phyloP scores from a whole-genome alignment of 1,140 invertebrate genomes.

The Anoplophora glabripennis region DNA sequence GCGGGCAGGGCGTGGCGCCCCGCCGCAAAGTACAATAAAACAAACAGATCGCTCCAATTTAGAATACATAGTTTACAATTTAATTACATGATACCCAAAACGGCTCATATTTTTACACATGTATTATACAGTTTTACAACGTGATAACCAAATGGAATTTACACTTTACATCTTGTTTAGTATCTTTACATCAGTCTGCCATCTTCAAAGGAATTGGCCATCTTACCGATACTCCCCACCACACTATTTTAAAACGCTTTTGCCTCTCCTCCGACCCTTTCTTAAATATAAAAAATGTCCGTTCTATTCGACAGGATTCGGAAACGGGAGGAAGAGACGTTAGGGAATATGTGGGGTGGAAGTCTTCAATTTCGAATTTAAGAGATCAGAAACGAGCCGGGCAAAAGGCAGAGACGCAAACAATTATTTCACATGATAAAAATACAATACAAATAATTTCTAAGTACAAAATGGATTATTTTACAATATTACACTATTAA shows the following conservation, averaged over 20 bases:
- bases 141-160: constrained; percentile 49
- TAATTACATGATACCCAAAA: constrained; percentile 43
- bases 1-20: constrained; percentile 24
- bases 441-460: constrained; percentile 38
- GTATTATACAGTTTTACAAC: constrained; percentile 48
- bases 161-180: constrained; percentile 50
- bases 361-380: no score
- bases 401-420: neutral
- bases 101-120: constrained; percentile 48
- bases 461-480: constrained; percentile 46
- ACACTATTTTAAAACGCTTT: constrained; percentile 21
- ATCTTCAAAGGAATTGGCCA: constrained; percentile 35
- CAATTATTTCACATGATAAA: constrained; percentile 29
- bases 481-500: constrained; percentile 44
- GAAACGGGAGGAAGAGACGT: neutral
- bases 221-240: constrained; percentile 34
- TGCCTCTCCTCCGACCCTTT: no score
- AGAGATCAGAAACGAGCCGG: no score
- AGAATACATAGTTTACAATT: constrained; percentile 47
- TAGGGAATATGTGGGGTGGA: no score
- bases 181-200: constrained; percentile 50
- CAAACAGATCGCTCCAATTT: constrained; percentile 45
- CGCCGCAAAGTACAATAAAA: constrained; percentile 36
- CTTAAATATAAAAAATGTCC: neutral
- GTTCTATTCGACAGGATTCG: neutral